Conservation (phyloP, 2,113 vertebrate species). For the Rynchops niger region DNA sequence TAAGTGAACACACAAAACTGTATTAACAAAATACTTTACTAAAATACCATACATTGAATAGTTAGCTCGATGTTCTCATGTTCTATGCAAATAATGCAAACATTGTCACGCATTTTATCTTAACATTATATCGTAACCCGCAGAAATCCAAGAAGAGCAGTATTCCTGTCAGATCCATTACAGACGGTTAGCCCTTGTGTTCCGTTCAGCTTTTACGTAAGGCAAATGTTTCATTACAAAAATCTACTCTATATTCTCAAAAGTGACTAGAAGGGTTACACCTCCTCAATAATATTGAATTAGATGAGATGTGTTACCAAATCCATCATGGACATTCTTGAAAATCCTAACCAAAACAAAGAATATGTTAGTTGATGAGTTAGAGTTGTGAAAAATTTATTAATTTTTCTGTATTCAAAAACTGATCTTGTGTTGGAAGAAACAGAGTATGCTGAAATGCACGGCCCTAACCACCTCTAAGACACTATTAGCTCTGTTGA, state of each 20-base stretch:
- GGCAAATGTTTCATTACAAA: neutral
- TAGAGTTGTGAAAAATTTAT: neutral
- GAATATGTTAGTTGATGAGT: neutral
- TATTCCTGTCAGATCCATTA: neutral
- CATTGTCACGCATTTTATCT: neutral
- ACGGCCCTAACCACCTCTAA: neutral
- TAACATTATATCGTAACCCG: neutral
- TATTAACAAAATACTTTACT: slow-evolving; percentile 51
- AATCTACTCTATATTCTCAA: neutral
- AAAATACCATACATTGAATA: neutral
- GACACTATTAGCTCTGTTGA: neutral
- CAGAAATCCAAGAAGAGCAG: neutral
- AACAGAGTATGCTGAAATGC: neutral
- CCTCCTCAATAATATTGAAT: neutral
- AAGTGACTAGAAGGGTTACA: neutral
- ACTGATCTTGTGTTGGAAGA: neutral
- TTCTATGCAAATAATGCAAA: neutral
- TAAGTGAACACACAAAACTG: neutral
- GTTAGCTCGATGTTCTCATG: neutral
- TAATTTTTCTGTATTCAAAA: neutral
- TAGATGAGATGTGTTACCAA: neutral
- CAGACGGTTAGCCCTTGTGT: neutral
- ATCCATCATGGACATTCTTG: neutral
- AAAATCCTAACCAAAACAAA: neutral
- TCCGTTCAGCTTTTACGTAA: neutral